Percentiles rank a stretch among this genome's conserved stretches.
These are phyloP conservation scores for Coregonus clupeaformis DNA, from an alignment of 2,113 vertebrate genomes.

Conservation along the genomic window DNA sequence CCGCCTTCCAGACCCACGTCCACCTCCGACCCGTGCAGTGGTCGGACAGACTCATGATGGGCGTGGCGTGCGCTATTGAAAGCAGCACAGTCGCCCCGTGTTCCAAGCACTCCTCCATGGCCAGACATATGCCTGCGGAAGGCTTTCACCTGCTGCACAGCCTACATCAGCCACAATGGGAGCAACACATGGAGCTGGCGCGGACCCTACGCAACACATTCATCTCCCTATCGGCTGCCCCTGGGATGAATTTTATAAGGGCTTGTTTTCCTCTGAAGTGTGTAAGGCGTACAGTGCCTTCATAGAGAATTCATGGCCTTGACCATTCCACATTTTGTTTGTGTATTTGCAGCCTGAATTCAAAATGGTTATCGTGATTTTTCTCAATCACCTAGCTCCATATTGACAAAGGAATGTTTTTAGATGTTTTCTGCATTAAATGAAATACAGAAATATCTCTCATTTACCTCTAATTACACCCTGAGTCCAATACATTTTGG, in stretches of 20 bases:
- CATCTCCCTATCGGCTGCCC: slow-evolving; percentile 76
- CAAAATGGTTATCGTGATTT: no score
- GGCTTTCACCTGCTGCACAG: slow-evolving; percentile 80
- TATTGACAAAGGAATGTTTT: no score
- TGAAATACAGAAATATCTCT: no score
- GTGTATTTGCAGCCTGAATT: no score
- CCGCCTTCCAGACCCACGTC: slow-evolving; percentile 77
- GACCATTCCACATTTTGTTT: no score
- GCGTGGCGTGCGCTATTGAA: slow-evolving; percentile 79
- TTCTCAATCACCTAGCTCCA: no score
- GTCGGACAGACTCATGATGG: slow-evolving; percentile 78
- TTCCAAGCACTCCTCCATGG: slow-evolving; percentile 83
- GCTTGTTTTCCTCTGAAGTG: no score
- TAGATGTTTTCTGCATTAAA: no score
- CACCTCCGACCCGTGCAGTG: slow-evolving; percentile 81
- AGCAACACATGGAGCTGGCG: slow-evolving; percentile 74
- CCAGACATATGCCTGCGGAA: slow-evolving; percentile 77
- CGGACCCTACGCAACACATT: slow-evolving; percentile 80
- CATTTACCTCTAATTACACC: no score
- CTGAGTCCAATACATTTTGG: no score
- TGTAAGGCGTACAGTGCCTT: no score
- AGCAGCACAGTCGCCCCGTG: slow-evolving; percentile 81
- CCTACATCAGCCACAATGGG: slow-evolving; percentile 80
- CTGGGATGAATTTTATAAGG: slow-evolving; percentile 62
- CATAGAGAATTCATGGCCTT: no score